Evolutionary conservation across 2,888 invertebrate genomes (phyloP), one percentile per base, ranked within the genome.

Genomic region (Ligdia adustata): DNA sequence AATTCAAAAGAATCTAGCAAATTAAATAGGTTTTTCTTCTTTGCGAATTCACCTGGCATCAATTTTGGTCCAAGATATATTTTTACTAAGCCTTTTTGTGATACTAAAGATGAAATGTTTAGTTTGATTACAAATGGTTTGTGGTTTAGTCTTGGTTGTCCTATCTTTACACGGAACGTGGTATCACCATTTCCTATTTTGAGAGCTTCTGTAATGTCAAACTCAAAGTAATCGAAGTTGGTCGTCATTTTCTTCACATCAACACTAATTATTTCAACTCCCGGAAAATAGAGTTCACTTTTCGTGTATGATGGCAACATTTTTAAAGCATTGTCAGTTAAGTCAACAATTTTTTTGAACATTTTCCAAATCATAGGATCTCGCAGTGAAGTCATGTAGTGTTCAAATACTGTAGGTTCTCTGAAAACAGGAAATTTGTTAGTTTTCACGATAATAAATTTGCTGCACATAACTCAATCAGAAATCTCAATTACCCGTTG

Each of bases 361-460:
- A 95, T 75, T 48, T 91, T 91, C 89, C 93, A 95, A 85, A 93
- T 94, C 49, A 93, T 87, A 2, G 95, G 95, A 76, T 95, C 95
- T 49, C 95, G 91, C 63, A 93, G 61, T 47, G 92, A 90, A 1
- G 94, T 93, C 72, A 92, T 90, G 59, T 91, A 92, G 57, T 90
- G 90, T 18, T 75, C 77, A 13, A 90, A 62, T 3, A 75, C 79
- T 4, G 88, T 81, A 9, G 69, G 70, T 41, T 67, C 63, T 33
- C 89, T 89, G 71, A 56, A 85, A 85, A 38, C 41, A 57, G 40
- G 32, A 38, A 26, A 40, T 7, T 14, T 40, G 27, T 49, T 49
- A 54, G 35, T 43, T 26, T 45, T 40, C 40, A 50, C 51, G 42
- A 42, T 46, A 29, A 42, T 29, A 45, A 37, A 48, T 42, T 24